Base-by-base conservation (phyloP, 1,140 invertebrate species). In the Idris sp. region DNA sequence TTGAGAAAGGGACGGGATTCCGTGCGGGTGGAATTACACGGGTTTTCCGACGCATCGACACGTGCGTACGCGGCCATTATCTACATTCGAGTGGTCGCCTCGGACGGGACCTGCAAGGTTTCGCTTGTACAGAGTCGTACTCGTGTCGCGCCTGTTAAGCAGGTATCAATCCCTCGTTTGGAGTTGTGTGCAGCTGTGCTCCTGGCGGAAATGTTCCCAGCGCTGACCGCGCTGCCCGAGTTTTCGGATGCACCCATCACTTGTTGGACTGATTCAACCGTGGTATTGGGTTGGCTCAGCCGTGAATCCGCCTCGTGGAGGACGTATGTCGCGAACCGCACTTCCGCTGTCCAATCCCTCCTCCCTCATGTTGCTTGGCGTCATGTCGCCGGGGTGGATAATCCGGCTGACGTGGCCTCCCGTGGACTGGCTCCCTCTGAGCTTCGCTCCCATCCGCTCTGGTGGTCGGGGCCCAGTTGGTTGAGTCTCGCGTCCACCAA, bases 231-330 rank as follows among this genome's bases (percentile, higher is more conserved):
- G 4, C 7, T 16, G 6, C 14, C 14, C 6, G 14, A 11, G 1
- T 4, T 14, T 35, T 11, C 31, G 10, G 13, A 7, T 14, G 1
- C 2, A 13, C n/a, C n/a, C n/a, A n/a, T n/a, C n/a, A n/a, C n/a
- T n/a, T 38, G 35, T 18, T 38, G 35, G 35, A 18, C 35, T 8
- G 31, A 33, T n/a, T n/a, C n/a, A n/a, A n/a, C n/a, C n/a, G n/a
- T n/a, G n/a, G n/a, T n/a, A n/a, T n/a, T n/a, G n/a, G n/a, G n/a
- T n/a, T n/a, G n/a, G n/a, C n/a, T n/a, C n/a, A n/a, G n/a, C n/a
- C n/a, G n/a, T n/a, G n/a, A 35, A 1, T 10, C 31, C 31, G n/a
- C 31, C 1, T 4, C 7, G 3, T 35, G 31, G 31, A 10, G 10
- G 2, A 35, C 11, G 1, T 35, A 13, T 35, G 31, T 35, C 7